phyloP scores from a whole-genome alignment of 2,888 invertebrate species.

The Hanleya hanleyi region DNA sequence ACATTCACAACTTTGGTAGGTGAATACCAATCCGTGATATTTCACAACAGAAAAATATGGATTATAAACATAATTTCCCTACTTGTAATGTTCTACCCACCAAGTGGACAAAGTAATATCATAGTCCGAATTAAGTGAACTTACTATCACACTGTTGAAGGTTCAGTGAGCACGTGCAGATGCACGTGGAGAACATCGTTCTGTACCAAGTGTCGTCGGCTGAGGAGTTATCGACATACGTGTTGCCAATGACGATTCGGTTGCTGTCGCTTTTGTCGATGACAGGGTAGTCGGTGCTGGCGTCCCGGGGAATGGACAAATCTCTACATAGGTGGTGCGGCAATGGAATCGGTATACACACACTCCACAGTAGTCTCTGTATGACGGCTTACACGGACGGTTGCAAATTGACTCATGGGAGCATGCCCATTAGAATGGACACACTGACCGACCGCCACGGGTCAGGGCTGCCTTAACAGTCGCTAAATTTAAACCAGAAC shows the following conservation, averaged over 20 bases:
- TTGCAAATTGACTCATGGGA: neutral
- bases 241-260: neutral
- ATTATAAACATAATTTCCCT: too few species aligned
- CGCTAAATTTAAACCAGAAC: too few species aligned
- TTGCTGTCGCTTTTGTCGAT: neutral
- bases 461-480: neutral
- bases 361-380: neutral
- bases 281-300: neutral
- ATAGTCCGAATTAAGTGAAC: too few species aligned
- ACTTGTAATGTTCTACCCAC: too few species aligned
- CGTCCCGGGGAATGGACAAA: neutral
- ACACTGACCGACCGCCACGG: neutral
- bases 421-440: neutral
- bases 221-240: neutral
- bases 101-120: too few species aligned
- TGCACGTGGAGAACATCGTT: neutral
- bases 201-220: neutral
- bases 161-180: neutral
- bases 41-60: too few species aligned
- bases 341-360: neutral
- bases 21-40: too few species aligned
- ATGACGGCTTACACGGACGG: neutral
- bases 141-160: neutral
- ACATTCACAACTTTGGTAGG: too few species aligned
- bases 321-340: neutral